Conservation (phyloP, 2,113 vertebrate species). For the Cepphus grylle region DNA sequence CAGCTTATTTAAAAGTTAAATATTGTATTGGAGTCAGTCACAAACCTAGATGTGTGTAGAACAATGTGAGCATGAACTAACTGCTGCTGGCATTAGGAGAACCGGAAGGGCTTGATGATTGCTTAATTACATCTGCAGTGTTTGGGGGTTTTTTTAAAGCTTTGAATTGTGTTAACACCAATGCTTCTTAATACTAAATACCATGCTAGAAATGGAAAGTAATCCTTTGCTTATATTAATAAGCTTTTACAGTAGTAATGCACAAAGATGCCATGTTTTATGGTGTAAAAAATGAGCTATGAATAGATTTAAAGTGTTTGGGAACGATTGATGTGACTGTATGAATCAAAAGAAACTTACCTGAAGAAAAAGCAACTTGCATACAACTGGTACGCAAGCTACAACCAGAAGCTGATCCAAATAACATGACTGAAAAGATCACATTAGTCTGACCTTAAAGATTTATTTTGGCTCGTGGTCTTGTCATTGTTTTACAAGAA, state of each 20-base stretch:
- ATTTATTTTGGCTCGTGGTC: not conserved
- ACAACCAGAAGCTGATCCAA: not conserved
- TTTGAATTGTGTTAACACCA: not conserved
- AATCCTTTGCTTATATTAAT: not conserved
- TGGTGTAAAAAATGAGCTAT: not conserved
- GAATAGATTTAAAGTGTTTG: not conserved
- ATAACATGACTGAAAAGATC: not conserved
- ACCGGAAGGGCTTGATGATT: not conserved
- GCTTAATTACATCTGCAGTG: not conserved
- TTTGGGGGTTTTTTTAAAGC: not conserved
- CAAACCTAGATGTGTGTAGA: not conserved
- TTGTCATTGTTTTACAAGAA: not conserved
- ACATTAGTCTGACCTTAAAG: not conserved
- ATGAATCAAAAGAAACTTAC: not conserved
- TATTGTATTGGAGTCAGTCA: not conserved
- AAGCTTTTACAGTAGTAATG: not conserved
- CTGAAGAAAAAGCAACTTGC: not conserved
- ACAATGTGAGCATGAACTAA: rapidly evolving
- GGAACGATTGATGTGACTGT: not conserved
- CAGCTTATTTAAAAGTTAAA: not conserved
- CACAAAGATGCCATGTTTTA: not conserved
- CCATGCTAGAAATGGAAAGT: not conserved
- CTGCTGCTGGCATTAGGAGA: not conserved
- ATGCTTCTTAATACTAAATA: not conserved
- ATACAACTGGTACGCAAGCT: not conserved